These are phyloP conservation scores for Onychomys leucogaster DNA, from an alignment of 2,797 vertebrate genomes.

Conservation along the genomic window DNA sequence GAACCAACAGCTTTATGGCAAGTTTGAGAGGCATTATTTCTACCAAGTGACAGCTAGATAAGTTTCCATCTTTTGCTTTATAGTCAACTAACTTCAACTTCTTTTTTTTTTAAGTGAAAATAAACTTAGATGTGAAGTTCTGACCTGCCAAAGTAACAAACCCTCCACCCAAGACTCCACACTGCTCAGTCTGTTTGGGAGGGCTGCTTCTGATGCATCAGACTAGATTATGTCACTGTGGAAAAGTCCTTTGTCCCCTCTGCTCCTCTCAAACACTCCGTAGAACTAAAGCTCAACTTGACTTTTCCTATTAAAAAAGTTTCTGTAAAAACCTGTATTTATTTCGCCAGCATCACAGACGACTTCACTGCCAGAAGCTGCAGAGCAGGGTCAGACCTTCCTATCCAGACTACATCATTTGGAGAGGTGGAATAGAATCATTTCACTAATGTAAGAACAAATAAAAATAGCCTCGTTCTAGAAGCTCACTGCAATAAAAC, in stretches of 20 bases:
- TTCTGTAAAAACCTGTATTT: slow-evolving; percentile 3
- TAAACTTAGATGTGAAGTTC: slow-evolving; percentile 8
- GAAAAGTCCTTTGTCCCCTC: not conserved
- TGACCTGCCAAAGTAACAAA: not conserved
- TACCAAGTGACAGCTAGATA: not conserved
- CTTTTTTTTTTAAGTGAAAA: slow-evolving; percentile 48
- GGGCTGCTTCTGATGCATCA: slow-evolving; percentile 22
- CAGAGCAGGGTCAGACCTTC: not conserved
- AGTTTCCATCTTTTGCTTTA: not conserved
- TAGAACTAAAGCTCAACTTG: not conserved
- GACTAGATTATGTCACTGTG: not conserved
- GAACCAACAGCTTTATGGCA: not conserved
- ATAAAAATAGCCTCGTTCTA: not conserved
- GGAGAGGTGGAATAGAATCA: slow-evolving; percentile 1
- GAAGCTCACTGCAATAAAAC: slow-evolving; percentile 19
- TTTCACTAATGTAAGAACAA: slow-evolving; percentile 24
- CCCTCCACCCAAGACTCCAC: not conserved
- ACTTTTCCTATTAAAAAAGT: not conserved
- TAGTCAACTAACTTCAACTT: not conserved
- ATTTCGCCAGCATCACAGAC: not conserved
- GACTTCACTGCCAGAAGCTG: not conserved
- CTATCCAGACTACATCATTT: slow-evolving; percentile 21
- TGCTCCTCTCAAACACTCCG: slow-evolving; percentile 25
- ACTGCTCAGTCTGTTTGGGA: not conserved
- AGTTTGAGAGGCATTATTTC: not conserved